Evolutionary conservation across 2,113 vertebrate genomes (phyloP), one percentile per base, ranked within the genome.

Genomic region (Crypturellus undulatus): DNA sequence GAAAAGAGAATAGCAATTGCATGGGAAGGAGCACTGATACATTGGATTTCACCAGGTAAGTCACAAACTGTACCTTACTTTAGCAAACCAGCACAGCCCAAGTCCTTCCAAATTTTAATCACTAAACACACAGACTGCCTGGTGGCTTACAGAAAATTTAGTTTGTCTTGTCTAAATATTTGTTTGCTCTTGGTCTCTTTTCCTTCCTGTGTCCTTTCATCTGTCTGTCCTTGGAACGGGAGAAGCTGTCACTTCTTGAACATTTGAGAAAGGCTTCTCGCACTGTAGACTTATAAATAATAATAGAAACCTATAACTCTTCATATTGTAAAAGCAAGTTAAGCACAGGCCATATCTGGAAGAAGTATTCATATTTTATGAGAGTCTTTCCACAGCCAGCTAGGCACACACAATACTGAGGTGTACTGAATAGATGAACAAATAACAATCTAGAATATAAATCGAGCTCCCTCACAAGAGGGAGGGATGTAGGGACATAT

Each of bases 291-390:
- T 93, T 93, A 93, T 95, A 95, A 95, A 97, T 96, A 97, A 93
- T 90, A 94, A 95, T 92, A 82, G 86, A 94, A 88, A 81, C 25
- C 80, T 90, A 3, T 84, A 86, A 90, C 62, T 89, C 89, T 93
- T 93, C 92, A 59, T 69, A 81, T 36, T 94, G 80, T 89, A 84
- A 92, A 88, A 1, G 21, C 65, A 72, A 87, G 72, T 94, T 96
- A 92, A 92, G 83, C 62, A 81, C 77, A 8, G 0, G 64, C 47
- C 0, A 1, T 84, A 84, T 81, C 69, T 86, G 82, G 65, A 91
- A 92, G 79, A 91, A 80, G 10, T 60, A 95, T 96, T 94, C 60
- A 90, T 96, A 92, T 96, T 94, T 96, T 80, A 95, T 96, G 79
- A 88, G 84, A 18, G 34, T 32, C 51, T 77, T 38, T 81, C 54